Evolutionary conservation across 2,113 vertebrate genomes (phyloP), one percentile per base, ranked within the genome.

Genomic region (Python bivittatus): DNA sequence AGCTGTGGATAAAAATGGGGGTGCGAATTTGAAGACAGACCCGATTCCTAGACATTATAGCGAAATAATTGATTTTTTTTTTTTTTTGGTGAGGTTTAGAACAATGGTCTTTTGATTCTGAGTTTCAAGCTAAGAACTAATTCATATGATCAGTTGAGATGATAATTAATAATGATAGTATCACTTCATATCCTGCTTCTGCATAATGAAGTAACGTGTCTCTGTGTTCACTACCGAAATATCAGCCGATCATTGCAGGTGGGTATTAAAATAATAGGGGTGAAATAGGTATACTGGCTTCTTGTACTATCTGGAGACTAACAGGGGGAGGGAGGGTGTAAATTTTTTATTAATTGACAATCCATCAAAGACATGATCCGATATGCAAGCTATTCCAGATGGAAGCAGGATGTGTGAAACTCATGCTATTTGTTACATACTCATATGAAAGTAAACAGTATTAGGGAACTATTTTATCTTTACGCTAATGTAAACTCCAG

Each of bases 141-240:
- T 88, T 86, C 61, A 88, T 68, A 72, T 15, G 42, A 60, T 83
- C 86, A 38, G 54, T 48, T 58, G 68, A 52, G 54, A 25, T 88
- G 68, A 88, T 88, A 88, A 88, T 92, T 92, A 84, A 92, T 89
- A 84, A 89, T 89, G 72, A 88, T 57, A 92, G 54, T 84, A 92
- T 92, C 87, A 12, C 88, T 61, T 61, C 56, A 20, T 61, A 61
- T 29, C 44, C 53, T 89, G 88, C 72, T 56, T 92, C 56, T 0
- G 61, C 89, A 85, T 89, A 61, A 54, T 84, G n/a, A 52, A 84
- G 33, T 29, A 85, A 79, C n/a, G 88, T n/a, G 25, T 22, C 64
- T 92, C 58, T 64, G 54, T 11, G 48, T 64, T 89, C 83, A 61
- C 56, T 54, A 54, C 88, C n/a, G 64, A 89, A 58, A 13, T n/a